Evolutionary conservation across 2,797 vertebrate genomes (phyloP).

Genomic region (Tokudaia tokunoshimensis): DNA sequence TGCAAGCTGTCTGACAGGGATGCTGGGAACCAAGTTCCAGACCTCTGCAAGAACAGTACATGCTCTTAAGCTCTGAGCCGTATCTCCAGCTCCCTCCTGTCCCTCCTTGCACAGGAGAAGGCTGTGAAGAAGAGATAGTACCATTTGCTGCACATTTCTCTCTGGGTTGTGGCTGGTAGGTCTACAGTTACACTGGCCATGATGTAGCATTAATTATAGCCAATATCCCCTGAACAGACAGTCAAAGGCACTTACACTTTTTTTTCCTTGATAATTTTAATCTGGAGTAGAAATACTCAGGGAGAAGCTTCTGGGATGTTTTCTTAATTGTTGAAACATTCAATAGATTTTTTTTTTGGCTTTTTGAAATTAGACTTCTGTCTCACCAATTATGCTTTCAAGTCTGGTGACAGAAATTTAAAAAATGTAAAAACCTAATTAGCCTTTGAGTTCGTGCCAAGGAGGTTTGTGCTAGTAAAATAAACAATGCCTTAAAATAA

Average conservation of each 20-base stretch:
- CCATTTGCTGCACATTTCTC: not conserved
- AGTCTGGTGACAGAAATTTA: constrained; percentile 62
- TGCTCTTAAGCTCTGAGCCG: not conserved
- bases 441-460: constrained; percentile 79
- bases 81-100: not conserved
- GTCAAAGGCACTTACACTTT: not conserved
- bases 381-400: constrained; percentile 48
- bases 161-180: not conserved
- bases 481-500: constrained; percentile 66
- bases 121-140: not conserved
- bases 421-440: constrained; percentile 81
- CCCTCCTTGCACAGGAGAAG: not conserved
- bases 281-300: constrained; percentile 45
- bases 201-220: not conserved
- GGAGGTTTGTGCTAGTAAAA: constrained; percentile 60
- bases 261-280: constrained; percentile 45
- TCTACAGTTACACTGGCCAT: not conserved
- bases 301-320: constrained; percentile 10
- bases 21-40: not conserved
- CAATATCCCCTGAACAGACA: not conserved
- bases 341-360: not conserved
- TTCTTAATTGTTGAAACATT: constrained; percentile 50
- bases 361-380: constrained; percentile 57
- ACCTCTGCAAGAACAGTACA: not conserved
- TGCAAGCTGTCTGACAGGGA: not conserved